Evolutionary conservation across 2,888 invertebrate species (phyloP), one percentile per base, ranked within the genome.

Genomic region (Xestia c-nigrum): DNA sequence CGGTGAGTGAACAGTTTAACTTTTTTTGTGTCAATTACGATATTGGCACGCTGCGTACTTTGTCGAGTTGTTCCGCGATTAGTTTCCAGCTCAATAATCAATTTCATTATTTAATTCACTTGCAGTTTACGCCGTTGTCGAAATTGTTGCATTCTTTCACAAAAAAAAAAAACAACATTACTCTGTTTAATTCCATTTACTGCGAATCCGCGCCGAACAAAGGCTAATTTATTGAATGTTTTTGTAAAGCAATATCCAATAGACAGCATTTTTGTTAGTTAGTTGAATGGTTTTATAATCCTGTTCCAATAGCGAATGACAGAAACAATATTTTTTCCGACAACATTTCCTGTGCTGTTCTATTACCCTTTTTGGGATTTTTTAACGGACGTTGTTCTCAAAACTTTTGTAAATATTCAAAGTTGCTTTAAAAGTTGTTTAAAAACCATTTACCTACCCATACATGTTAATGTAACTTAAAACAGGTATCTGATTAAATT

Each of bases 1-100:
- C 88, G 84, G 83, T 86, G 89, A 89, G 87, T 89, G 90, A 87
- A 88, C 86, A 88, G 83, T 88, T 87, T 82, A 88, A 87, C 80
- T 78, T 84, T 89, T 61, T 57, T 89, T 90, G 85, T 87, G 79
- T 80, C 85, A 88, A 88, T 88, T 89, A 87, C 82, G 76, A 78
- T 88, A 83, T 86, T 77, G 72, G 72, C 78, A 83, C 74, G 77
- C 68, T 74, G 77, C 77, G 71, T 73, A 81, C 78, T 81, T 84
- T 78, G 76, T 85, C 67, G 78, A 76, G 82, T 83, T 81, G 85
- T 87, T 83, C 75, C 50, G 43, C 71, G 85, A 87, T 88, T 86
- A 82, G 84, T 76, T 87, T 84, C 72, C 80, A 40, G 59, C 57
- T 83, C 81, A 84, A 82, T 80, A 81, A 78, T 76, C 78, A 77